Conservation (phyloP, 2,888 invertebrate genomes). For the Prosapia bicincta region DNA sequence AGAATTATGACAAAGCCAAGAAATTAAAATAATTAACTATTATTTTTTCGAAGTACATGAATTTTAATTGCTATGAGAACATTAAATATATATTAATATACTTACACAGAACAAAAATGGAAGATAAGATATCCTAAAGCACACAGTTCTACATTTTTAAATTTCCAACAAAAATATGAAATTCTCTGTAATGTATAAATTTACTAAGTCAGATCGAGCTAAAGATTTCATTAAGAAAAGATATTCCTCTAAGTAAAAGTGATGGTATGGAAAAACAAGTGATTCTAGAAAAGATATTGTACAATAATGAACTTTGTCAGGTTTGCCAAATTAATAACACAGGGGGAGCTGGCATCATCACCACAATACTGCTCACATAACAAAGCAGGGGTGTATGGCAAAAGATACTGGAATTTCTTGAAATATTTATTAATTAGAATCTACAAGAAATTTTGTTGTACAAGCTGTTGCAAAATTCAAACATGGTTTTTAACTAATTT, state of each 20-base stretch:
- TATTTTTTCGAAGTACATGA: too few relatives aligned
- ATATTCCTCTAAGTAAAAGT: conserved; percentile 14
- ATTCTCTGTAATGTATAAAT: too few relatives aligned
- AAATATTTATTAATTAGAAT: too few relatives aligned
- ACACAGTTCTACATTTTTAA: too few relatives aligned
- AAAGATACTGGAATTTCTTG: not conserved
- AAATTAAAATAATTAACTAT: too few relatives aligned
- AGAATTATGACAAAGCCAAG: too few relatives aligned
- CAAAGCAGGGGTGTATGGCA: not conserved
- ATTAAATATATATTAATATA: too few relatives aligned
- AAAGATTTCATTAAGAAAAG: not conserved
- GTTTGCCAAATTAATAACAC: not conserved
- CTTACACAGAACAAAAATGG: too few relatives aligned
- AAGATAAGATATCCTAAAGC: too few relatives aligned
- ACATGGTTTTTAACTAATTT: too few relatives aligned
- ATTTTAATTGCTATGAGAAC: too few relatives aligned
- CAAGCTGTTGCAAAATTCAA: not conserved
- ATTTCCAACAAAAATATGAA: too few relatives aligned
- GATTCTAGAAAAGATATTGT: not conserved
- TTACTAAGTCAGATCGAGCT: not conserved
- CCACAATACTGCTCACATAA: not conserved
- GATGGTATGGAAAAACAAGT: conserved; percentile 17
- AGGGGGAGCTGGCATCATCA: not conserved
- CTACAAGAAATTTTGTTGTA: not conserved
- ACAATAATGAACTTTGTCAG: not conserved